These are phyloP conservation scores for Athalia cordata DNA, from an alignment of 2,888 invertebrate species.

Conservation along the genomic window DNA sequence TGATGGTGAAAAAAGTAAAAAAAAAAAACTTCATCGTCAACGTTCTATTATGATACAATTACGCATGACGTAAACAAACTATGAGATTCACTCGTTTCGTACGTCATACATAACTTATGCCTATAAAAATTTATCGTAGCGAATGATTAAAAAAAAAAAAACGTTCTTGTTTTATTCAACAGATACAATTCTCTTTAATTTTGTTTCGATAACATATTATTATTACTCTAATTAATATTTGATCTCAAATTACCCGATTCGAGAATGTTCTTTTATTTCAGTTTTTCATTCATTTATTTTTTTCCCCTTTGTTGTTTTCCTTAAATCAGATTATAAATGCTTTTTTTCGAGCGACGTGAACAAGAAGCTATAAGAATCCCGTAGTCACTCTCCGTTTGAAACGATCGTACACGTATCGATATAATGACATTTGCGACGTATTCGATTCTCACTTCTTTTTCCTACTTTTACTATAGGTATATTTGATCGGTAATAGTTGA, in stretches of 20 bases:
- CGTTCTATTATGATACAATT: too few relatives aligned
- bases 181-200: conserved; percentile 25
- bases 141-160: background rate
- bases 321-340: background rate
- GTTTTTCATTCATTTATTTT: background rate
- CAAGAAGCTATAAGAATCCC: background rate
- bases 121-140: background rate
- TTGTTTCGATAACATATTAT: background rate
- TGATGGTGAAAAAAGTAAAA: too few relatives aligned
- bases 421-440: background rate
- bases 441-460: background rate
- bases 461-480: background rate
- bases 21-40: too few relatives aligned
- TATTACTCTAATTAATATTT: background rate
- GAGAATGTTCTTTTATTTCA: background rate
- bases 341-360: background rate
- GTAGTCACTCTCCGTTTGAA: conserved; percentile 1
- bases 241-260: conserved; percentile 4
- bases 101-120: background rate
- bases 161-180: conserved; percentile 22
- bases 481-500: conserved; percentile 34
- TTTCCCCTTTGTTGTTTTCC: background rate
- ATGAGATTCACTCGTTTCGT: too few relatives aligned
- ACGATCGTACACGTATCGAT: background rate
- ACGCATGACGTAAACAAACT: too few relatives aligned